Percentiles rank a stretch among this genome's conserved stretches.
Conservation (phyloP, 2,888 invertebrate genomes). For the Cynaeus angustus region DNA sequence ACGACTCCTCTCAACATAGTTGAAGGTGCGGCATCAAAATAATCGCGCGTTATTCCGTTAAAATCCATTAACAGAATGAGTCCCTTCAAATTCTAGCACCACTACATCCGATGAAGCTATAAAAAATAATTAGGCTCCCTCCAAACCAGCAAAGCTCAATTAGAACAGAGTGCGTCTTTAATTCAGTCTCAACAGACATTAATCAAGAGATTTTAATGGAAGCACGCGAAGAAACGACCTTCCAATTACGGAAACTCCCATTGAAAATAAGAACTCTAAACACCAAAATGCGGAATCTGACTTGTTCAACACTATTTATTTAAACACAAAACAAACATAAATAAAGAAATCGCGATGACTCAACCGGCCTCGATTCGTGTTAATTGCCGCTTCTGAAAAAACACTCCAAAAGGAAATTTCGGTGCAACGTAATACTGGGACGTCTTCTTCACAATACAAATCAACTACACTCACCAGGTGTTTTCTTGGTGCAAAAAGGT, state of each 20-base stretch:
- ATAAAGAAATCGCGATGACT: slow-evolving; percentile 37
- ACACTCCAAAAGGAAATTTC: not conserved
- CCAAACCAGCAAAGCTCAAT: not conserved
- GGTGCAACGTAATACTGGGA: not conserved
- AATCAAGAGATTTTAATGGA: slow-evolving; percentile 30
- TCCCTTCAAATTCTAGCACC: slow-evolving; percentile 32
- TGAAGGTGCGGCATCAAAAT: slow-evolving; percentile 41
- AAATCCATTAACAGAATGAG: slow-evolving; percentile 58
- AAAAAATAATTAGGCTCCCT: slow-evolving; percentile 47
- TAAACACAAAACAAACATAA: slow-evolving; percentile 8
- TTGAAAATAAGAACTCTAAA: not conserved
- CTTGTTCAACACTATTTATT: not conserved
- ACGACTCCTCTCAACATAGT: slow-evolving; percentile 1
- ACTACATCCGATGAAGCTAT: slow-evolving; percentile 45
- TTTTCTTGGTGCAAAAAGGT: not conserved
- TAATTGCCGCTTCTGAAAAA: not conserved
- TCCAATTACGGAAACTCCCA: slow-evolving; percentile 7
- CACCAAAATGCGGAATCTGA: not conserved
- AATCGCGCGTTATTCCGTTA: slow-evolving; percentile 52
- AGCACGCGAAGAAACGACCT: slow-evolving; percentile 3
- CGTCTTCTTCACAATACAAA: not conserved
- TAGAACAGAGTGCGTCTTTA: slow-evolving; percentile 25
- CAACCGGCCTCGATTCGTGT: slow-evolving; percentile 28
- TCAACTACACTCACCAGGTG: slow-evolving; percentile 22
- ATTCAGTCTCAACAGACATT: slow-evolving; percentile 14